These are phyloP conservation scores for Carposina sasakii DNA, from an alignment of 1,140 invertebrate species.

Conservation along the genomic window DNA sequence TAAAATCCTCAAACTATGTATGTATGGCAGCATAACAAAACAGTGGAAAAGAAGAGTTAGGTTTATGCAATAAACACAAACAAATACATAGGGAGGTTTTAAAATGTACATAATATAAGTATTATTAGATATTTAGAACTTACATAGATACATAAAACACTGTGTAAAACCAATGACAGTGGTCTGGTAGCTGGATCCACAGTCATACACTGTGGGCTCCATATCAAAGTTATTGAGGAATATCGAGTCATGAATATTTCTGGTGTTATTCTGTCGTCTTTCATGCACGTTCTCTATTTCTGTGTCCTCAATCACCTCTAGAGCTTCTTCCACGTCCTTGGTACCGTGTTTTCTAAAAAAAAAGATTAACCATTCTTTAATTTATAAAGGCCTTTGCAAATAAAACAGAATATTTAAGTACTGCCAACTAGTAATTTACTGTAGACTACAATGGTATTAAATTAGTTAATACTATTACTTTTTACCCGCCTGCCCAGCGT, in stretches of 20 bases:
- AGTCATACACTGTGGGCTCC: conserved; percentile 9
- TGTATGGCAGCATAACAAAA: too few species aligned
- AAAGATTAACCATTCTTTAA: too few species aligned
- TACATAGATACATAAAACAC: conserved; percentile 50
- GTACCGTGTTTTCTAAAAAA: conserved; percentile 45
- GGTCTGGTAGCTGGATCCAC: conserved; percentile 14
- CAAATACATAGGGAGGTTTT: too few species aligned
- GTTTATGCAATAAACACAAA: too few species aligned
- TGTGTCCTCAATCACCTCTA: conserved; percentile 40
- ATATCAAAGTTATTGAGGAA: conserved; percentile 47
- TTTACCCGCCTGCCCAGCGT: too few species aligned
- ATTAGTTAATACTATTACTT: too few species aligned
- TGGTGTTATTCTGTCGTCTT: conserved; percentile 9
- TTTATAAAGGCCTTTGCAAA: background rate
- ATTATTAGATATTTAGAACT: too few species aligned
- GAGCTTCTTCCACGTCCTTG: conserved; percentile 41
- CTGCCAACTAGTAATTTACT: too few species aligned
- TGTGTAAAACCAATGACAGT: conserved; percentile 40
- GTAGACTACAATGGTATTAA: too few species aligned
- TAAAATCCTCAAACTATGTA: too few species aligned
- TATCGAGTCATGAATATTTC: conserved; percentile 27
- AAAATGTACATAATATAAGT: too few species aligned
- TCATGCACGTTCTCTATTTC: background rate
- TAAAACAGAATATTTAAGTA: background rate
- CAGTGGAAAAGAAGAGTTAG: too few species aligned